These are phyloP conservation scores for Dallia pectoralis DNA, from an alignment of 2,797 vertebrate species.

Conservation along the genomic window DNA sequence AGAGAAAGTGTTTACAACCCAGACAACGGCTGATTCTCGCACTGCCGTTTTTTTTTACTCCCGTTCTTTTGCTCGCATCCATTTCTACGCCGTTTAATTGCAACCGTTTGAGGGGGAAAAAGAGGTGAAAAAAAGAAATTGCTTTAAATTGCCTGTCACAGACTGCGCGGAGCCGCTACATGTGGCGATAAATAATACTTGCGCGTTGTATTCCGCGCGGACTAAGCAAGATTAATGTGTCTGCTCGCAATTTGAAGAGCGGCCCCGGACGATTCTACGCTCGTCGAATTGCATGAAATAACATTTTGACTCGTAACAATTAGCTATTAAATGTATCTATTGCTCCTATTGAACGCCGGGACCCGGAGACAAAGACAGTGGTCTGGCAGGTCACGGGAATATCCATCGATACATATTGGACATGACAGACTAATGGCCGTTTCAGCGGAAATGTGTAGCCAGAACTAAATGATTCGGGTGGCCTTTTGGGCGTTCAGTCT, in stretches of 20 bases:
- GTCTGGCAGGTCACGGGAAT: slow-evolving; percentile 48
- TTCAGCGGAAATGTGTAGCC: slow-evolving; percentile 33
- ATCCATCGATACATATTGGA: slow-evolving; percentile 64
- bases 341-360: slow-evolving; percentile 52
- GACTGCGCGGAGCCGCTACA: slow-evolving; percentile 53
- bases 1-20: slow-evolving; percentile 70
- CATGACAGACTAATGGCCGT: slow-evolving; percentile 59
- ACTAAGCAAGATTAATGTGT: slow-evolving; percentile 68
- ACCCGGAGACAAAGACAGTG: slow-evolving; percentile 44
- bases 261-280: slow-evolving; percentile 40
- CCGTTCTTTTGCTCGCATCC: slow-evolving; percentile 14
- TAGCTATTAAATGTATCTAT: slow-evolving; percentile 70
- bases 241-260: slow-evolving; percentile 51
- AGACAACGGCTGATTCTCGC: slow-evolving; percentile 28
- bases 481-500: slow-evolving; percentile 46
- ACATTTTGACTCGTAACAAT: slow-evolving; percentile 66
- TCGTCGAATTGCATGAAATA: slow-evolving; percentile 55
- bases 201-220: slow-evolving; percentile 38
- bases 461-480: slow-evolving; percentile 29
- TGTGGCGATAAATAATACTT: slow-evolving; percentile 50
- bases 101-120: slow-evolving; percentile 7
- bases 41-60: slow-evolving; percentile 1
- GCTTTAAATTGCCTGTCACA: slow-evolving; percentile 74
- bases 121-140: slow-evolving; percentile 59
- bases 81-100: slow-evolving; percentile 68